These are phyloP conservation scores for Pogonognathellus flavescens DNA, from an alignment of 1,140 invertebrate species.

Conservation along the genomic window DNA sequence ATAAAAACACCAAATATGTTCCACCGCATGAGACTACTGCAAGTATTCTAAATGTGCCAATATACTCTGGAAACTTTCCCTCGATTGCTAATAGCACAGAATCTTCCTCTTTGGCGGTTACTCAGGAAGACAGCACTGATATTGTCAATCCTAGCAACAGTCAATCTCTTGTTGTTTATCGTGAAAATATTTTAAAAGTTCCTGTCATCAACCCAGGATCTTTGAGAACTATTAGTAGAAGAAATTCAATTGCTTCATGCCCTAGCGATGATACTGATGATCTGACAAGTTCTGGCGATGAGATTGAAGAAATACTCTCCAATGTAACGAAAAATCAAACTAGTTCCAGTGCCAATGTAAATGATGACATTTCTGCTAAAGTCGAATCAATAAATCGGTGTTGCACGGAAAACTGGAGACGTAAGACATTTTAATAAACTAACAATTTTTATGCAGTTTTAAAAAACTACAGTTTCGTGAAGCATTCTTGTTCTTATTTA, in stretches of 20 bases:
- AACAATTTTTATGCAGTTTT: too few species aligned
- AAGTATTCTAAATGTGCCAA: conserved; percentile 24
- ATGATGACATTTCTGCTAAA: background rate
- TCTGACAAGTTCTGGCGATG: background rate
- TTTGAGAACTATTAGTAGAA: background rate
- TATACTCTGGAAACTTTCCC: background rate
- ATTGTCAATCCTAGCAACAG: too few species aligned
- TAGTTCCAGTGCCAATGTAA: background rate
- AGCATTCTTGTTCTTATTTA: background rate
- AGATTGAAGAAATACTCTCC: background rate
- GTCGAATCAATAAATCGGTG: background rate
- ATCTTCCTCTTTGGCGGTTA: background rate
- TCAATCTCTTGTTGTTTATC: background rate
- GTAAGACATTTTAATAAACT: background rate
- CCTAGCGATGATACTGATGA: conserved; percentile 15
- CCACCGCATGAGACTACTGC: background rate
- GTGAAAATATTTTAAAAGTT: conserved; percentile 8
- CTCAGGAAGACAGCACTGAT: background rate
- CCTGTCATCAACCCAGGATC: background rate
- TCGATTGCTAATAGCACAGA: background rate
- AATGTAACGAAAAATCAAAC: background rate
- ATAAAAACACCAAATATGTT: background rate
- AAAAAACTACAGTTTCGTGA: background rate
- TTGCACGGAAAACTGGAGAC: background rate
- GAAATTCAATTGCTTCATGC: background rate